Evolutionary conservation across 2,888 invertebrate genomes (phyloP), one percentile per base, ranked within the genome.

Genomic region (Coelinius sp.): DNA sequence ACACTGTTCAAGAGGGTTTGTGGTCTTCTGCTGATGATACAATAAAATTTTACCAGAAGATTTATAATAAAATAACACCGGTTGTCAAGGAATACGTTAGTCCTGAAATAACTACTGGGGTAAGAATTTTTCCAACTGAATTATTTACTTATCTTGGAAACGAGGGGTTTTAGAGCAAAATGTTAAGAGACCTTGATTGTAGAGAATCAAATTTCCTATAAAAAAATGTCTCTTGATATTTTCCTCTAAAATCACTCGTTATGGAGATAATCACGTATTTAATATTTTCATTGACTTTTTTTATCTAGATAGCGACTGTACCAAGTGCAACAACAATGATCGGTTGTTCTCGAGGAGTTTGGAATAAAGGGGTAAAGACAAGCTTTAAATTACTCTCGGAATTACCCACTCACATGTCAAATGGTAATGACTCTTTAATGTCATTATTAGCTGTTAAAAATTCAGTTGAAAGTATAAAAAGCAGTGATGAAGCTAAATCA

Each of bases 21-120:
- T 89, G 89, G 89, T 86, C 85, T 3, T 83, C 79, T 14, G 77
- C 86, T 0, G 86, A 88, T 53, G 84, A 87, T 17, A 85, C 83
- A 8, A 81, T 83, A 5, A 79, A 85, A 74, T 76, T 88, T 24
- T 88, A 88, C 72, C 77, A 71, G 25, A 85, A 79, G 73, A 68
- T 88, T 1, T 84, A 85, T 67, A 81, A 81, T 53, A 82, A 76
- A 14, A 44, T 84, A 27, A 77, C 81, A 22, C 87, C 86, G 2
- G 81, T 81, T 14, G 62, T 88, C 2, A 81, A 80, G 69, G 68
- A 83, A 24, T 84, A 83, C 71, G 66, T 85, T 14, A 83, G 85
- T 0, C 64, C 81, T 25, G 81, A 83, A 65, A 70, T 86, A 6
- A 59, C 75, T 0, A 71, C 79, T 24, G 81, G 83, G 78, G 87